A percentile compares a stretch with the other conserved stretches of the same genome.
Evolutionary conservation across 2,797 vertebrate genomes (phyloP).

Genomic region (Poecile montanus): DNA sequence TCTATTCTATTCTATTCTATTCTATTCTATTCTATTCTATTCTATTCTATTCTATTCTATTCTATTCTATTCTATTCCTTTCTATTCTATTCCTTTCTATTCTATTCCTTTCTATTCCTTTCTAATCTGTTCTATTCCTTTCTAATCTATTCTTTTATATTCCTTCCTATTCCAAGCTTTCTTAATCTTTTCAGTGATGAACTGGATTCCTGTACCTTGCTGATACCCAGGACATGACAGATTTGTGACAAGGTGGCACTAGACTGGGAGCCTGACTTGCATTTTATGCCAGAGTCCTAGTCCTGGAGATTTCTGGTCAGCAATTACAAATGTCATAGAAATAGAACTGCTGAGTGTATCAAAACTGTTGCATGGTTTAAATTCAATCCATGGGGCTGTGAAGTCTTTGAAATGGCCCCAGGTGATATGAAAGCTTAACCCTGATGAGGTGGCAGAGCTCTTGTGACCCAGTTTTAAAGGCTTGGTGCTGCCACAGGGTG

Average conservation of each 20-base stretch:
- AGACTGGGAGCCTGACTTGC: not conserved
- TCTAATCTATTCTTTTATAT: too few relatives aligned
- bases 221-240: not conserved
- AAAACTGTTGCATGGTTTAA: not conserved
- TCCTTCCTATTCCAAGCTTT: not conserved
- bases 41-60: not conserved
- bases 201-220: not conserved
- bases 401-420: not conserved
- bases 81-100: accelerated
- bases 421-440: not conserved
- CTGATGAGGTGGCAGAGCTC: not conserved
- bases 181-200: not conserved
- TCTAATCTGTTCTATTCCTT: too few relatives aligned
- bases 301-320: not conserved
- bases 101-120: not conserved
- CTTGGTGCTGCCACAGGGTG: not conserved
- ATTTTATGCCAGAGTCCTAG: not conserved
- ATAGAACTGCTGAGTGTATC: not conserved
- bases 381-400: not conserved
- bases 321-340: not conserved
- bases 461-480: constrained; percentile 24
- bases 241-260: not conserved
- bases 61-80: not conserved
- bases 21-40: not conserved
- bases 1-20: too few relatives aligned